Base-by-base conservation (phyloP, 2,113 vertebrate genomes). In the Morone saxatilis region DNA sequence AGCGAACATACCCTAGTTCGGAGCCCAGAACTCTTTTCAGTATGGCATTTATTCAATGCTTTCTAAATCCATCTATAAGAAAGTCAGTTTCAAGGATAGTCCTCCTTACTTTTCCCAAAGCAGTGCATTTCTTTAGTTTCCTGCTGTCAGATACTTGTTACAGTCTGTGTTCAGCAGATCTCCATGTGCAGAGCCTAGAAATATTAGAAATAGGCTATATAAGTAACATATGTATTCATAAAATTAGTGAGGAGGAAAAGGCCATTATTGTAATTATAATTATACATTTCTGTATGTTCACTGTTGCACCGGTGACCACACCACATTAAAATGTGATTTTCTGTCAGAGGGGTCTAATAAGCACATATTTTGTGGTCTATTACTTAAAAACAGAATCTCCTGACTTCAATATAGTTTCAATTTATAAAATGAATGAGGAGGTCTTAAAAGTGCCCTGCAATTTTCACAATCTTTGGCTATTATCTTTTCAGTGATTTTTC, bases 141-240 rank as follows among this genome's bases (percentile, higher is more conserved):
- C 47, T 62, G 56, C 56, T 25, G 40, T 51, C 62, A 75, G 62
- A 83, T 50, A 65, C 73, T 47, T 20, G 25, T 74, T 80, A 31
- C 51, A 78, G 43, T 45, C 50, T 87, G 72, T 25, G 67, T 61
- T 47, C 61, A 80, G 45, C 3, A 3, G 45, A n/a, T 69, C 51
- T 74, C 22, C 19, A 67, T 47, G 17, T 60, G n/a, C 31, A 25
- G 38, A 31, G 14, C 8, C 48, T 57, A 4, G 19, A 40, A 22
- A 8, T 45, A 45, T 25, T 53, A 19, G 12, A 54, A 69, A 56
- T 48, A 10, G 7, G n/a, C 6, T 31, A n/a, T 10, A 43, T 54
- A 50, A 65, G 57, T 10, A 16, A 22, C 53, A 60, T 22, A 22
- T 50, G 60, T n/a, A 59, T 68, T 66, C 25, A 14, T 31, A 7